A percentile compares a stretch with the other conserved stretches of the same genome.
Evolutionary conservation across 2,113 vertebrate genomes (phyloP).

Genomic region (Tachysurus fulvidraco): DNA sequence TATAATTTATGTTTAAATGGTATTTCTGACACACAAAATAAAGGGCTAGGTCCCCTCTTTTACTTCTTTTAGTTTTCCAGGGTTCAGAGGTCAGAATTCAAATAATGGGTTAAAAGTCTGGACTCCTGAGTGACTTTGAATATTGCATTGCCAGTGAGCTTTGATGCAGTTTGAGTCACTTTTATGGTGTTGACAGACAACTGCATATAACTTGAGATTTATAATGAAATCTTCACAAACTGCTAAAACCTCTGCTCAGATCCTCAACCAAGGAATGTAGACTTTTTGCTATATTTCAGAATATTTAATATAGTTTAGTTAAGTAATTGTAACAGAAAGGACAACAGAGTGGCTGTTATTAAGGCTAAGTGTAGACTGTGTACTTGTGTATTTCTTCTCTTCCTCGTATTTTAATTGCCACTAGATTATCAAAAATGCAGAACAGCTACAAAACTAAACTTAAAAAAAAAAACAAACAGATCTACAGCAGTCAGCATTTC

Average conservation of each 20-base stretch:
- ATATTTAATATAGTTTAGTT: no score
- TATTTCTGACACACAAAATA: no score
- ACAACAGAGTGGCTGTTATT: neutral
- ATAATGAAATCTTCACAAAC: neutral
- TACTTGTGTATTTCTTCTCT: slow-evolving; percentile 53
- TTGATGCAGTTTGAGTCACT: neutral
- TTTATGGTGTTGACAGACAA: neutral
- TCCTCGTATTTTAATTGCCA: slow-evolving; percentile 68
- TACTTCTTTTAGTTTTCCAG: neutral
- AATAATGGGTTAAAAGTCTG: neutral
- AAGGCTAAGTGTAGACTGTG: slow-evolving; percentile 48
- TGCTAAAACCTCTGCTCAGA: neutral
- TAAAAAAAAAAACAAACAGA: no score
- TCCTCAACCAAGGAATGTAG: neutral
- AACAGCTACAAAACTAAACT: no score
- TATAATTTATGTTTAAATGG: neutral
- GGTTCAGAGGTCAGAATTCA: neutral
- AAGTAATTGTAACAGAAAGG: neutral
- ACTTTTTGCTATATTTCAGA: neutral
- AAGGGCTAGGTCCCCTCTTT: neutral
- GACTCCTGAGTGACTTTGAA: neutral
- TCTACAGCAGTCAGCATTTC: no score
- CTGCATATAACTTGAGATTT: neutral
- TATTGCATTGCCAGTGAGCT: neutral
- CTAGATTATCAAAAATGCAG: no score